A percentile compares a stretch with the other conserved stretches of the same genome.
These are phyloP conservation scores for Actinostola sp. DNA, from an alignment of 92 coral and sea anemone genomes.

Conservation along the genomic window DNA sequence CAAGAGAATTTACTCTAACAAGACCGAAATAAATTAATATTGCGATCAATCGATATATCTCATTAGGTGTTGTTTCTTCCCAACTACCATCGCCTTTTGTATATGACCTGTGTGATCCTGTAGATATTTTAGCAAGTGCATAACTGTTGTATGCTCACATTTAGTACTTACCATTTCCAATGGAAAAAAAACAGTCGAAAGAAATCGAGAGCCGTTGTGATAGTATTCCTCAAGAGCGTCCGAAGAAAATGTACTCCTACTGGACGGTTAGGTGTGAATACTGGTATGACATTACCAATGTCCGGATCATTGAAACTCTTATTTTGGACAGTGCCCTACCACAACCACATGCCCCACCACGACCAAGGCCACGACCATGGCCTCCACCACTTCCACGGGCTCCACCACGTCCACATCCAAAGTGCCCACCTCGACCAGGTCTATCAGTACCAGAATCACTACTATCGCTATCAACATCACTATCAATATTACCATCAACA, in stretches of 20 bases:
- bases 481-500: too few species aligned
- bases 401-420: conserved; percentile 25
- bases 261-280: conserved; percentile 57
- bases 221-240: conserved; percentile 29
- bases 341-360: conserved; percentile 29
- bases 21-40: conserved; percentile 65
- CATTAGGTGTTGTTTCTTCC: conserved; percentile 56
- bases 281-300: conserved; percentile 48
- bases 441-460: too few species aligned
- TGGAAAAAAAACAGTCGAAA: conserved; percentile 58
- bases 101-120: conserved; percentile 39
- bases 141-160: conserved; percentile 66
- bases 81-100: conserved; percentile 63
- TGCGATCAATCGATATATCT: conserved; percentile 58
- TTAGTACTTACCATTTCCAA: conserved; percentile 44
- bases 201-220: conserved; percentile 73
- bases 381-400: conserved; percentile 5
- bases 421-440: too few species aligned
- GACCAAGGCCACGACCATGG: conserved; percentile 22
- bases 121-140: conserved; percentile 51
- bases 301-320: conserved; percentile 59
- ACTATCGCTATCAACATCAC: too few species aligned
- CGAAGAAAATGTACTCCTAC: conserved; percentile 54
- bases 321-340: conserved; percentile 21
- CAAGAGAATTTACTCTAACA: conserved; percentile 38